Conservation (phyloP, 2,888 invertebrate species). For the Patella depressa region DNA sequence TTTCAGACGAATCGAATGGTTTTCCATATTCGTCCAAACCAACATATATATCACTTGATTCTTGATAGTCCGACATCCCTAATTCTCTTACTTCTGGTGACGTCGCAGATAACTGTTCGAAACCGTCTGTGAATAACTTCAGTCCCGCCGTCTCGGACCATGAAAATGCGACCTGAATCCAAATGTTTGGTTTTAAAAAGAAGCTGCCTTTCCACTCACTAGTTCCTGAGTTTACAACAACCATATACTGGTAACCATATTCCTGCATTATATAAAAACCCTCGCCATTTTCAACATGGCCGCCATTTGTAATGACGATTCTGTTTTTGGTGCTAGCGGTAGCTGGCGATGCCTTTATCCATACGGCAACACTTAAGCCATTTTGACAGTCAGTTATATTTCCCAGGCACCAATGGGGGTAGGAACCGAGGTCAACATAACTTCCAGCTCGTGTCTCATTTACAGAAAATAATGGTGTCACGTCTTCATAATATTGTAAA, state of each 20-base stretch:
- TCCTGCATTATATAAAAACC: constrained; percentile 61
- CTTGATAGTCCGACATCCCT: constrained; percentile 29
- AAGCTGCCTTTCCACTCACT: constrained; percentile 52
- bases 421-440: constrained; percentile 52
- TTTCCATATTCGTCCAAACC: constrained; percentile 43
- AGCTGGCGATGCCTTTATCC: constrained; percentile 45
- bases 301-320: constrained; percentile 59
- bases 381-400: constrained; percentile 55
- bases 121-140: constrained; percentile 55
- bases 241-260: constrained; percentile 61
- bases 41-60: constrained; percentile 27
- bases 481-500: constrained; percentile 46
- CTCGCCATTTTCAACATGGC: constrained; percentile 56
- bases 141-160: constrained; percentile 46
- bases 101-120: constrained; percentile 25
- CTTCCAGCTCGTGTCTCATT: constrained; percentile 41
- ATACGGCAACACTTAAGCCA: constrained; percentile 57
- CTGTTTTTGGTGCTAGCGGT: constrained; percentile 40
- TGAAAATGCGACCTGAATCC: constrained; percentile 47
- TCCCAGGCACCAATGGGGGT: constrained; percentile 66
- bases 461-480: constrained; percentile 26
- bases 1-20: constrained; percentile 32
- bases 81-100: constrained; percentile 29
- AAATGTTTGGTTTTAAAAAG: constrained; percentile 41
- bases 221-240: constrained; percentile 52